A percentile compares a stretch with the other conserved stretches of the same genome.
Evolutionary conservation across 2,888 invertebrate species (phyloP).

Genomic region (Scaptomyza cyrtandrae): DNA sequence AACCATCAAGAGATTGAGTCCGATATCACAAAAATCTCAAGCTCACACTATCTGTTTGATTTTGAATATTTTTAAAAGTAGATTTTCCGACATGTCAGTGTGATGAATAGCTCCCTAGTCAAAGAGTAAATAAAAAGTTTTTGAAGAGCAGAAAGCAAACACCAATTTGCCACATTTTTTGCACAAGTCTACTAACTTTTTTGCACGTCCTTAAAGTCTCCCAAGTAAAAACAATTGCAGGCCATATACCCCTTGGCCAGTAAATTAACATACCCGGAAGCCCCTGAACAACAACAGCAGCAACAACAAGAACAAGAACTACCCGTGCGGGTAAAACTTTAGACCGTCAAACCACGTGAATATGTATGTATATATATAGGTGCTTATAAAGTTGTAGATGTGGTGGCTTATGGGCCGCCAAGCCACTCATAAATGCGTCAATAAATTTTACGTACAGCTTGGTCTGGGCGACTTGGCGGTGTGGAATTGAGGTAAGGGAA

Average conservation of each 20-base stretch:
- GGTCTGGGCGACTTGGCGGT: slow-evolving; percentile 1
- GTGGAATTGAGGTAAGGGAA: slow-evolving; percentile 10
- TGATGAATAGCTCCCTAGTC: background rate
- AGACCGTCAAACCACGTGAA: slow-evolving; percentile 46
- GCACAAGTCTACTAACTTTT: slow-evolving; percentile 62
- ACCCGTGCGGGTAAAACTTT: slow-evolving; percentile 63
- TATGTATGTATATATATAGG: slow-evolving; percentile 1
- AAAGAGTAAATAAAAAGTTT: background rate
- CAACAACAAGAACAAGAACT: slow-evolving; percentile 37
- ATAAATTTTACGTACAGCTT: slow-evolving; percentile 65
- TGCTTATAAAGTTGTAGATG: slow-evolving; percentile 21
- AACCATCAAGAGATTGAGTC: no score
- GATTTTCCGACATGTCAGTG: background rate
- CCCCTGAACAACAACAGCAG: slow-evolving; percentile 42
- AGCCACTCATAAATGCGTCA: slow-evolving; percentile 81
- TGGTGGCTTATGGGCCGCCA: slow-evolving; percentile 56
- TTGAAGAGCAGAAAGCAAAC: background rate
- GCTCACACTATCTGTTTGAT: no score
- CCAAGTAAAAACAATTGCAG: slow-evolving; percentile 58
- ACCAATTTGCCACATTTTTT: slow-evolving; percentile 26
- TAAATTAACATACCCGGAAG: slow-evolving; percentile 75
- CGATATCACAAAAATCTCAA: no score
- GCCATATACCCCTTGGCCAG: slow-evolving; percentile 60
- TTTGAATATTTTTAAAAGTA: no score
- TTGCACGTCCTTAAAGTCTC: slow-evolving; percentile 55